Evolutionary conservation across 2,888 invertebrate genomes (phyloP).

Genomic region (Pandemis heparana): DNA sequence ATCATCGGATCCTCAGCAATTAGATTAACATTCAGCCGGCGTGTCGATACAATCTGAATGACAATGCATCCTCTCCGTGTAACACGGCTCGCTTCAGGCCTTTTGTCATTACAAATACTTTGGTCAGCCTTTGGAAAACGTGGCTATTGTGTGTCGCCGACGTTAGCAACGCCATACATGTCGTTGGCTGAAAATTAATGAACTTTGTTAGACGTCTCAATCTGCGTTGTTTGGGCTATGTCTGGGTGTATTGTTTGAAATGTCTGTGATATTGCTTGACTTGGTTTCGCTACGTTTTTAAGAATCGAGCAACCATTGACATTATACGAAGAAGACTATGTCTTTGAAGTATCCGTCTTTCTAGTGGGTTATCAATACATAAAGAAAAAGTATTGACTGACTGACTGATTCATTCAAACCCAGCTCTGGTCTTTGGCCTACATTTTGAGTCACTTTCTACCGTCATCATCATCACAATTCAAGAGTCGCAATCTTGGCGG

Average conservation of each 20-base stretch:
- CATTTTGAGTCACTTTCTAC: too few species aligned
- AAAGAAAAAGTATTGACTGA: too few species aligned
- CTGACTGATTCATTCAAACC: too few species aligned
- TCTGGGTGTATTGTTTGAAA: constrained; percentile 5
- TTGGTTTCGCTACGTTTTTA: not conserved
- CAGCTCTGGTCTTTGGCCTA: too few species aligned
- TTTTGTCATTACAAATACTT: constrained; percentile 57
- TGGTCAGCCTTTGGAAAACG: constrained; percentile 57
- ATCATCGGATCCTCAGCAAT: constrained; percentile 50
- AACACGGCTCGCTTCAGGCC: constrained; percentile 66
- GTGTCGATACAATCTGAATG: constrained; percentile 57
- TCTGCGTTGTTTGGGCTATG: constrained; percentile 47
- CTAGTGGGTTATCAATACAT: too few species aligned
- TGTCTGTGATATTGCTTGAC: not conserved
- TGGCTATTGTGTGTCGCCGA: constrained; percentile 50
- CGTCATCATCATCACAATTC: too few species aligned
- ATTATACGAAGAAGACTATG: too few species aligned
- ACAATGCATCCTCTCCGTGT: constrained; percentile 62
- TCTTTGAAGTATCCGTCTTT: too few species aligned
- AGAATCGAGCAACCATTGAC: not conserved
- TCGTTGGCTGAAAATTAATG: constrained; percentile 79
- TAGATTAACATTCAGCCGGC: constrained; percentile 62
- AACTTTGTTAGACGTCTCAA: constrained; percentile 71
- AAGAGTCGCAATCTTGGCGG: too few species aligned
- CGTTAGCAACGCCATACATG: constrained; percentile 62